These are phyloP conservation scores for Mythimna loreyi DNA, from an alignment of 2,888 invertebrate species.

Conservation along the genomic window DNA sequence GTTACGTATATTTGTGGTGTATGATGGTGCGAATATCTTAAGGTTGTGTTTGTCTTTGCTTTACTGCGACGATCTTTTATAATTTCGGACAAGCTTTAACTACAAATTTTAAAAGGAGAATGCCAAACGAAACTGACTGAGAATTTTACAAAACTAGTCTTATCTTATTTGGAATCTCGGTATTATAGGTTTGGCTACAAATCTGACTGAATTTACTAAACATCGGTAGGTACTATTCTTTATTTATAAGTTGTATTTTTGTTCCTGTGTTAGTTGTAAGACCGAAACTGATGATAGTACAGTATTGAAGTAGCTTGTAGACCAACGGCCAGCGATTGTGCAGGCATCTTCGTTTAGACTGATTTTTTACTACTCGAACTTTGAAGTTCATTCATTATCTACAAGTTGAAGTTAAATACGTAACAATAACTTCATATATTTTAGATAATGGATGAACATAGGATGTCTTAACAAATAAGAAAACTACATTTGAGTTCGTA, in stretches of 20 bases:
- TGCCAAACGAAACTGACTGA: constrained; percentile 65
- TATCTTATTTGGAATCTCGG: constrained; percentile 64
- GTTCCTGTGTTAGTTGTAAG: constrained; percentile 81
- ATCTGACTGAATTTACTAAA: constrained; percentile 71
- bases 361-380: constrained; percentile 79
- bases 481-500: constrained; percentile 76
- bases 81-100: constrained; percentile 58
- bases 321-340: constrained; percentile 76
- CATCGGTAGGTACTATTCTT: constrained; percentile 64
- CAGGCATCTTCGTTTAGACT: constrained; percentile 83
- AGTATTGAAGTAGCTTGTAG: constrained; percentile 67
- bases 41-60: constrained; percentile 56
- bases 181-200: constrained; percentile 64
- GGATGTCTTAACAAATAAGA: constrained; percentile 65
- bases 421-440: constrained; percentile 39
- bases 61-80: constrained; percentile 41
- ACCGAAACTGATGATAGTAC: constrained; percentile 63
- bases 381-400: constrained; percentile 65
- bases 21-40: constrained; percentile 50
- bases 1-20: constrained; percentile 27
- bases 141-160: constrained; percentile 60
- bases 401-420: constrained; percentile 41
- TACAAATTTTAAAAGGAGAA: constrained; percentile 46
- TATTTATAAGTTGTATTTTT: constrained; percentile 70
- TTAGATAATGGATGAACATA: constrained; percentile 63